A percentile compares a stretch with the other conserved stretches of the same genome.
Evolutionary conservation across 2,797 vertebrate genomes (phyloP).

Genomic region (Falco naumanni): DNA sequence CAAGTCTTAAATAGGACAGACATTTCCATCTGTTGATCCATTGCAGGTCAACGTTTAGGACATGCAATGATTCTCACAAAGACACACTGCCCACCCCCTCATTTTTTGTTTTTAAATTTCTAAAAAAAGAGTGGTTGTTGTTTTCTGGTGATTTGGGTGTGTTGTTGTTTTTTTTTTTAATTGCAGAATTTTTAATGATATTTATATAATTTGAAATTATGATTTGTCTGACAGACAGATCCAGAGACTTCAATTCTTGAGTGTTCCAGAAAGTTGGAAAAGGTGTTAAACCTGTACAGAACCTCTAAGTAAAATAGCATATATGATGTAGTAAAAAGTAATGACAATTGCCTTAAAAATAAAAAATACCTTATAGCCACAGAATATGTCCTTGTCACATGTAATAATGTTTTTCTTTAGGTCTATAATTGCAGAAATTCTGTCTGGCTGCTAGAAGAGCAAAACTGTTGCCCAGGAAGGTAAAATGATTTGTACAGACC

Average conservation of each 20-base stretch:
- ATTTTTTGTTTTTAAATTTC: background rate
- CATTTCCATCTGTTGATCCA: constrained; percentile 58
- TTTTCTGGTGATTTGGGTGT: background rate
- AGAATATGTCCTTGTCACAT: background rate
- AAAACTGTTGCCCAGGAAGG: background rate
- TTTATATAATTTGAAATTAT: background rate
- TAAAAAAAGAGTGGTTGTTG: background rate
- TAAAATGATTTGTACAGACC: background rate
- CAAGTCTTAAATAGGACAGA: constrained; percentile 28
- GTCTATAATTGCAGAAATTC: background rate
- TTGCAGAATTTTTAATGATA: background rate
- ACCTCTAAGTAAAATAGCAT: background rate
- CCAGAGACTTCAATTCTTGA: background rate
- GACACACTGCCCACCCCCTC: too few species aligned
- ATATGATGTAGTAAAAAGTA: background rate
- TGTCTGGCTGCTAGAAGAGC: background rate
- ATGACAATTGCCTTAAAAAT: background rate
- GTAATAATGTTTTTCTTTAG: background rate
- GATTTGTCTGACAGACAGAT: background rate
- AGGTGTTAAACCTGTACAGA: background rate
- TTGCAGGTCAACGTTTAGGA: background rate
- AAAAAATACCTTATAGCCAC: background rate
- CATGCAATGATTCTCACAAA: background rate
- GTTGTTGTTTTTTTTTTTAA: too few species aligned
- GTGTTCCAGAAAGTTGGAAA: background rate